These are phyloP conservation scores for Psylliodes chrysocephalus DNA, from an alignment of 2,888 invertebrate species.

Conservation along the genomic window DNA sequence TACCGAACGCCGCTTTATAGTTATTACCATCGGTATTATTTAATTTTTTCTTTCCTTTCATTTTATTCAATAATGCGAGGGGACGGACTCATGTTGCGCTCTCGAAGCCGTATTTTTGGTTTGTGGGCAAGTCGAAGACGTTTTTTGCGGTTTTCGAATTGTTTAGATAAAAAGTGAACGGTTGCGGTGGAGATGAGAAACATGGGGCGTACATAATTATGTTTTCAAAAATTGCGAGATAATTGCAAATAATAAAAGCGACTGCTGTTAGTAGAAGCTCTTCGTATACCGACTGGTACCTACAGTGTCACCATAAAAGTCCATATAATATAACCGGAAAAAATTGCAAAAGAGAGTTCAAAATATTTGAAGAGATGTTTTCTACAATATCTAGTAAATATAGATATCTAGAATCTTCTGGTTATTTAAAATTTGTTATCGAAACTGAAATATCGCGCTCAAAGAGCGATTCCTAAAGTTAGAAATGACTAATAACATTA, in stretches of 20 bases:
- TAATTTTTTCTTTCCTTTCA: slow-evolving; percentile 32
- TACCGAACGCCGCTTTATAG: slow-evolving; percentile 34
- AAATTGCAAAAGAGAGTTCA: too few species aligned
- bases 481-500: too few species aligned
- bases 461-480: too few species aligned
- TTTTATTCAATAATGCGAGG: slow-evolving; percentile 27
- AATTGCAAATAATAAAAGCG: slow-evolving; percentile 13
- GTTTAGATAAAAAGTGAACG: background rate
- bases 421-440: too few species aligned
- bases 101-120: slow-evolving; percentile 15
- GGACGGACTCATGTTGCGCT: slow-evolving; percentile 18
- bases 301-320: too few species aligned
- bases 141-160: slow-evolving; percentile 10
- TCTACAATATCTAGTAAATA: too few species aligned
- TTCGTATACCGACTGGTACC: too few species aligned
- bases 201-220: background rate
- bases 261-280: too few species aligned
- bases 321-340: too few species aligned
- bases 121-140: slow-evolving; percentile 14
- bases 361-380: too few species aligned
- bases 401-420: too few species aligned
- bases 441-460: too few species aligned
- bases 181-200: background rate
- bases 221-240: background rate
- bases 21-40: slow-evolving; percentile 30